Evolutionary conservation across 2,113 vertebrate genomes (phyloP).

Genomic region (Melanotaenia duboulayi): DNA sequence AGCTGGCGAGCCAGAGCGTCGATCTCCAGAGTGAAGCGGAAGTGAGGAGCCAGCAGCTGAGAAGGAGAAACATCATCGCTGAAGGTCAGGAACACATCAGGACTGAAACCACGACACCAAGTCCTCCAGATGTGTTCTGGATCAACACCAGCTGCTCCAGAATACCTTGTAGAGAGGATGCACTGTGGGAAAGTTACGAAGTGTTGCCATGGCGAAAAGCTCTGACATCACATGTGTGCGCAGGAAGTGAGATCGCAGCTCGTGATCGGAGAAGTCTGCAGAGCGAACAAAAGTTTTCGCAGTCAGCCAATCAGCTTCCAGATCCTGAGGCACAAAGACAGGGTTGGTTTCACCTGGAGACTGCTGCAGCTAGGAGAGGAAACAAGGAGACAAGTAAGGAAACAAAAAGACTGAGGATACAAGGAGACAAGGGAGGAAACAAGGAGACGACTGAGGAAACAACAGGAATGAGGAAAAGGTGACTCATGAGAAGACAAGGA

Average conservation of each 20-base stretch:
- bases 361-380: not conserved
- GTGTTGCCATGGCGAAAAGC: constrained; percentile 18
- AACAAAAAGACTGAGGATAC: not conserved
- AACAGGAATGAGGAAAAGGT: no score
- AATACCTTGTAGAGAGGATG: constrained; percentile 29
- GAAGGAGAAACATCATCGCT: not conserved
- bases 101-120: no score
- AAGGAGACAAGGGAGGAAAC: no score
- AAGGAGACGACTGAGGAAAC: no score
- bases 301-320: constrained; percentile 6
- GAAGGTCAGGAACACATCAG: no score
- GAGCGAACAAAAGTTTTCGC: not conserved
- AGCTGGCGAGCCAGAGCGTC: not conserved
- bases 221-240: constrained; percentile 26
- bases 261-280: not conserved
- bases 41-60: not conserved
- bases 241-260: constrained; percentile 20
- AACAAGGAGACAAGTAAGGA: not conserved
- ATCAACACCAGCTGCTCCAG: no score
- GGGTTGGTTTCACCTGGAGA: not conserved
- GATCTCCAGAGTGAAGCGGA: constrained; percentile 1
- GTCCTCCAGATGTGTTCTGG: no score
- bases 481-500: no score
- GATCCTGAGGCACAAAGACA: not conserved
- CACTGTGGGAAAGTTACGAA: constrained; percentile 28